Evolutionary conservation across 2,113 vertebrate genomes (phyloP).

Genomic region (Nycticebus coucang): DNA sequence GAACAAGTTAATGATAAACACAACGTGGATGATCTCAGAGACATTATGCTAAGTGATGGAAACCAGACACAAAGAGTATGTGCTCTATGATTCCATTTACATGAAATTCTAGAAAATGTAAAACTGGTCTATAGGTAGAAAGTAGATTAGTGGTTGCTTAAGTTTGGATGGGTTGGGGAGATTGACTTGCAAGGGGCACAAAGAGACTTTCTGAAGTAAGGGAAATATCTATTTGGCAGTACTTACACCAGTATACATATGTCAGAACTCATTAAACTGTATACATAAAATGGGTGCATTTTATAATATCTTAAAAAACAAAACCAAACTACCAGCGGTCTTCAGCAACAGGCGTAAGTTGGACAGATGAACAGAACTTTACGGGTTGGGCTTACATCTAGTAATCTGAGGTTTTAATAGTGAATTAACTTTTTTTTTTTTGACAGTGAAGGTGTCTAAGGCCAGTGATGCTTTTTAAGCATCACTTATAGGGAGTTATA

Average conservation of each 20-base stretch:
- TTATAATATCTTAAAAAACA: not conserved
- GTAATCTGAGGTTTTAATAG: not conserved
- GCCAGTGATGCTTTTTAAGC: not conserved
- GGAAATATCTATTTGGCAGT: not conserved
- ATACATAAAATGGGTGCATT: not conserved
- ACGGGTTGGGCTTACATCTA: not conserved
- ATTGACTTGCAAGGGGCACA: not conserved
- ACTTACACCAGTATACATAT: not conserved
- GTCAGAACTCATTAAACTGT: not conserved
- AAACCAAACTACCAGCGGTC: not conserved
- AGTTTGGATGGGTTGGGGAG: not conserved
- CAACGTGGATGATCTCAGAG: not conserved
- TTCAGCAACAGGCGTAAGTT: not conserved
- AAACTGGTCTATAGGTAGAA: not conserved
- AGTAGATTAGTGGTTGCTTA: not conserved
- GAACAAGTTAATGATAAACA: not conserved
- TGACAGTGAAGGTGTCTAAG: not conserved
- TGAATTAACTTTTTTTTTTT: not conserved
- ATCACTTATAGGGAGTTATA: not conserved
- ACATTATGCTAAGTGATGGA: conserved; percentile 4
- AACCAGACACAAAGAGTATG: not conserved
- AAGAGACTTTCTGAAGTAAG: not conserved
- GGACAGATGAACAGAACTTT: not conserved
- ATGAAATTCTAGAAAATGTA: conserved; percentile 38
- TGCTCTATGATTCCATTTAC: not conserved